phyloP scores from a whole-genome alignment of 2,888 invertebrate genomes.

The Troides oblongomaculatus region DNA sequence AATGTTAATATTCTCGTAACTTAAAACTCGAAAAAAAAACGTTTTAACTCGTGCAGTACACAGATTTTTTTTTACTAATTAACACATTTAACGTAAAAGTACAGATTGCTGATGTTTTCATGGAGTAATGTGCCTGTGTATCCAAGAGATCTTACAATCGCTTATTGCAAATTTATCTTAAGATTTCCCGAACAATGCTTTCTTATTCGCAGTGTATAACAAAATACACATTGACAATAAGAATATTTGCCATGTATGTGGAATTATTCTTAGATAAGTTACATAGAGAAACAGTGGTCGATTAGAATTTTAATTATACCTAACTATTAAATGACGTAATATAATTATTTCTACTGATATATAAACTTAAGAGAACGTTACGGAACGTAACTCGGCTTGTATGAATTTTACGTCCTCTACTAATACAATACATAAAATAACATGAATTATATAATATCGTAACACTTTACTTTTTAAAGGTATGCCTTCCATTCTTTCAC shows the following conservation, averaged over 20 bases:
- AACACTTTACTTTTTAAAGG: too few species aligned
- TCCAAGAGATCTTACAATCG: background rate
- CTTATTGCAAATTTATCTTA: background rate
- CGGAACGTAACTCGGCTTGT: too few species aligned
- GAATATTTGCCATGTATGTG: background rate
- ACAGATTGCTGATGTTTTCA: background rate
- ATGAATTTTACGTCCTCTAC: too few species aligned
- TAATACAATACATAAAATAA: too few species aligned
- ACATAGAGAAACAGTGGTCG: background rate
- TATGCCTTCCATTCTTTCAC: too few species aligned
- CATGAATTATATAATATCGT: too few species aligned
- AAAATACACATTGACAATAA: slow-evolving; percentile 1
- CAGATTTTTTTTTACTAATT: background rate
- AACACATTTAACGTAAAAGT: background rate
- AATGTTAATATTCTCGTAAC: too few species aligned
- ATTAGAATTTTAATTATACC: slow-evolving; percentile 1
- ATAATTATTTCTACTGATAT: background rate
- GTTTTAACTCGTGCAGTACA: background rate
- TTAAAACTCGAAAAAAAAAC: too few species aligned
- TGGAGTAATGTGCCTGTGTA: background rate
- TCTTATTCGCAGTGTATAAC: background rate
- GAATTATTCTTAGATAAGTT: background rate
- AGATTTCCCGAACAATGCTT: background rate
- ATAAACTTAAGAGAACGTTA: background rate
- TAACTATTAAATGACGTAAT: background rate